Evolutionary conservation across 2,797 vertebrate genomes (phyloP).

Genomic region (Helarctos malayanus): DNA sequence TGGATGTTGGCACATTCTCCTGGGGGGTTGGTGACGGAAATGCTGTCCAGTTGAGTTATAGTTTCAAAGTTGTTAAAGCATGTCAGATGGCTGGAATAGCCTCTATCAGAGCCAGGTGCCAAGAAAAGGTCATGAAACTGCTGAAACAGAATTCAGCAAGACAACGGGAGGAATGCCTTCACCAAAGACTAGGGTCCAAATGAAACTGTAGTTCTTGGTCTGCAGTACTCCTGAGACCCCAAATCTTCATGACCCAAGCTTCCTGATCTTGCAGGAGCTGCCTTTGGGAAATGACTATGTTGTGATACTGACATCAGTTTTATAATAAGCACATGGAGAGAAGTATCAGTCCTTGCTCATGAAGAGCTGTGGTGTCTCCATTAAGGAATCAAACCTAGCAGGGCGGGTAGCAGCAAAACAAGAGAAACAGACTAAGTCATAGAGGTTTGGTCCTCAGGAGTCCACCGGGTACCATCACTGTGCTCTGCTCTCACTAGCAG

Average conservation of each 20-base stretch:
- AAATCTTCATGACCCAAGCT: background rate
- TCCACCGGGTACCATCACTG: too few relatives aligned
- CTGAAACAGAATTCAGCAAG: slow-evolving; percentile 38
- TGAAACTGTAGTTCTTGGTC: background rate
- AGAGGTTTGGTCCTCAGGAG: background rate
- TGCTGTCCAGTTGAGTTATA: background rate
- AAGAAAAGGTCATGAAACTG: slow-evolving; percentile 11
- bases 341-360: background rate
- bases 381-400: background rate
- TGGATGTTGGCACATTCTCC: background rate
- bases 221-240: background rate
- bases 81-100: background rate
- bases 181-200: background rate
- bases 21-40: background rate
- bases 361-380: background rate
- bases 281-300: background rate
- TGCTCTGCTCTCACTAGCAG: background rate
- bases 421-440: background rate
- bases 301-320: background rate
- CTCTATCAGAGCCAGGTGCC: background rate
- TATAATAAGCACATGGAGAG: background rate
- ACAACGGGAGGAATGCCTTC: background rate
- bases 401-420: too few relatives aligned
- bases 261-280: background rate
- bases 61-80: slow-evolving; percentile 5